Evolutionary conservation across 2,113 vertebrate genomes (phyloP).

Genomic region (Maccullochella peelii): DNA sequence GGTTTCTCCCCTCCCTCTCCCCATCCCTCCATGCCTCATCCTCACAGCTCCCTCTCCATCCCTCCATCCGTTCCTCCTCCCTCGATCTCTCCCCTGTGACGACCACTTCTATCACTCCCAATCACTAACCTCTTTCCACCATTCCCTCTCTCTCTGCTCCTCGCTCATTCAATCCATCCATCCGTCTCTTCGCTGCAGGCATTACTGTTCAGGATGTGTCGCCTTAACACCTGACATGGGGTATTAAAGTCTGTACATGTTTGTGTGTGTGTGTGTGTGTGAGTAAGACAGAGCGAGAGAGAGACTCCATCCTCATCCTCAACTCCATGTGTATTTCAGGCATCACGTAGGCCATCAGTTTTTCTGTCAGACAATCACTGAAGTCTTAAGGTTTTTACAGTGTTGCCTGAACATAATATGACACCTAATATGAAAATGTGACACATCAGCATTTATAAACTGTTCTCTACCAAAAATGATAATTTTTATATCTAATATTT

Average conservation of each 20-base stretch:
- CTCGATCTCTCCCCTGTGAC: slow-evolving; percentile 60
- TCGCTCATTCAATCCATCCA: slow-evolving; percentile 21
- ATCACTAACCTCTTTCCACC: slow-evolving; percentile 41
- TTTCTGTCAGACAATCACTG: neutral
- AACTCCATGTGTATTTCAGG: neutral
- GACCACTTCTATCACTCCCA: slow-evolving; percentile 43
- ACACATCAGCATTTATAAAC: neutral
- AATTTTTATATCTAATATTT: too few species aligned
- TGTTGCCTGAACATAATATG: neutral
- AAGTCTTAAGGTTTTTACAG: neutral
- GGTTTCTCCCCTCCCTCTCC: slow-evolving; percentile 38
- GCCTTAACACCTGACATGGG: slow-evolving; percentile 61
- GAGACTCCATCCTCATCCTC: neutral
- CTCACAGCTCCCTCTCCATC: slow-evolving; percentile 28
- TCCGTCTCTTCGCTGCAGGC: slow-evolving; percentile 25
- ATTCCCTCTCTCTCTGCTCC: neutral
- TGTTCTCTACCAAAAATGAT: neutral
- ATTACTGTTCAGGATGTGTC: slow-evolving; percentile 55
- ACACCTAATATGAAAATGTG: neutral
- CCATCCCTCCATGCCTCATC: slow-evolving; percentile 31
- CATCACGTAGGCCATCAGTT: neutral
- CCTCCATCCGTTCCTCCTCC: slow-evolving; percentile 35
- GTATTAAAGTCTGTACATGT: slow-evolving; percentile 43
- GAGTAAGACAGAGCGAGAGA: neutral
- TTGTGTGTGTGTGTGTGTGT: slow-evolving; percentile 17